phyloP scores from a whole-genome alignment of 2,113 vertebrate species.

The Caranx melampygus region DNA sequence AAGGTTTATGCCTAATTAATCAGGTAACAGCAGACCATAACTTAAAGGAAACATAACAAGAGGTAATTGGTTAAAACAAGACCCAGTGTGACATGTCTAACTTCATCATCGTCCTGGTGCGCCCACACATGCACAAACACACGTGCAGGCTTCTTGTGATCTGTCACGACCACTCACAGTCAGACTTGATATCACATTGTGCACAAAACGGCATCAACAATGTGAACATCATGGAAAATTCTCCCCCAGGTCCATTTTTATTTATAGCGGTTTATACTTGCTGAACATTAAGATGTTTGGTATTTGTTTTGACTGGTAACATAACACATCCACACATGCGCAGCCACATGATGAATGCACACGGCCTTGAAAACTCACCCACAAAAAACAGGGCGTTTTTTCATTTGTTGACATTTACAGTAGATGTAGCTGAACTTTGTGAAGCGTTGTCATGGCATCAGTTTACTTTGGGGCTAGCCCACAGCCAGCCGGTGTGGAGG shows the following conservation, averaged over 20 bases:
- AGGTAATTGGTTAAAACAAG: conserved; percentile 57
- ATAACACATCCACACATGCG: too few relatives aligned
- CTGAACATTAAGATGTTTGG: neutral
- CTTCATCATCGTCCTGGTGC: conserved; percentile 33
- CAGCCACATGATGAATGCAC: conserved; percentile 5
- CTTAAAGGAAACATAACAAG: conserved; percentile 19
- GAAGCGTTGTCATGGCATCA: conserved; percentile 40
- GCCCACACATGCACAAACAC: conserved; percentile 23
- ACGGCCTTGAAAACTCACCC: neutral
- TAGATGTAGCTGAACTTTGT: conserved; percentile 49
- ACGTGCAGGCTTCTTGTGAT: conserved; percentile 10
- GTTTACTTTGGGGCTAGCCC: conserved; percentile 51
- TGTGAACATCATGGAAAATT: neutral
- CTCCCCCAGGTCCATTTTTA: neutral
- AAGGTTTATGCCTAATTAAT: conserved; percentile 27
- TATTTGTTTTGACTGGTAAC: neutral
- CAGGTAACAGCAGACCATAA: conserved; percentile 11
- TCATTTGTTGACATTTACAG: conserved; percentile 62
- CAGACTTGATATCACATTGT: conserved; percentile 5
- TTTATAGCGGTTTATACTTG: neutral
- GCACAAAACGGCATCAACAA: neutral
- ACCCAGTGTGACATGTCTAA: conserved; percentile 52
- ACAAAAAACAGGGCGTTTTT: conserved; percentile 16
- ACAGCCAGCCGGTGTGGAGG: neutral
- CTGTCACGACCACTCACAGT: conserved; percentile 5